Conservation (phyloP, 2,888 invertebrate genomes). For the Drosophila flavopinicola region DNA sequence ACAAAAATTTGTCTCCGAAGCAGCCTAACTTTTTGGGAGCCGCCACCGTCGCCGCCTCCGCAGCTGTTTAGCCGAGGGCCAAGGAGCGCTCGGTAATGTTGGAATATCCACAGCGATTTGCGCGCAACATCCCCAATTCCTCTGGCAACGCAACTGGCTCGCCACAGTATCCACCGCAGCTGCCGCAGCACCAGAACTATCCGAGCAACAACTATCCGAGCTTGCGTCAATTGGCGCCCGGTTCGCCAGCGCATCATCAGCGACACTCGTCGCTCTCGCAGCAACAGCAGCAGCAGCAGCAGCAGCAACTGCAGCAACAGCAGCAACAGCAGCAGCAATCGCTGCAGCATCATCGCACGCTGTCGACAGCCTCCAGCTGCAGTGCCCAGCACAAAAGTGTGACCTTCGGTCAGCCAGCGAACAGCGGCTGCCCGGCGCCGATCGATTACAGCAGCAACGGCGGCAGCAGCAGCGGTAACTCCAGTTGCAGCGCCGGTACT, state of each 20-base stretch:
- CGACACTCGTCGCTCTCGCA: constrained; percentile 73
- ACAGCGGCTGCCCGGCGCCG: constrained; percentile 49
- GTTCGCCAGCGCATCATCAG: constrained; percentile 81
- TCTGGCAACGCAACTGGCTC: constrained; percentile 44
- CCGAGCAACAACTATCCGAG: constrained; percentile 65
- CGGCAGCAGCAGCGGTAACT: constrained; percentile 76
- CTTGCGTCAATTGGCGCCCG: constrained; percentile 59
- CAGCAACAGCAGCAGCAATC: constrained; percentile 50
- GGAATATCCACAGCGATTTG: constrained; percentile 87
- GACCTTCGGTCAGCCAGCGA: constrained; percentile 83
- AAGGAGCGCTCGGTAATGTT: constrained; percentile 82
- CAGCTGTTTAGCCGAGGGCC: background rate
- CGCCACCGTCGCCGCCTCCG: too few relatives aligned
- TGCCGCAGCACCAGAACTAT: constrained; percentile 76
- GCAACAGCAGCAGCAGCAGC: constrained; percentile 78
- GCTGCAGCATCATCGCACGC: constrained; percentile 83
- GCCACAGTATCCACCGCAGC: constrained; percentile 74
- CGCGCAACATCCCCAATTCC: constrained; percentile 87
- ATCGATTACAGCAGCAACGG: constrained; percentile 72
- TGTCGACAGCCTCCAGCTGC: constrained; percentile 84
- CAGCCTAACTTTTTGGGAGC: constrained; percentile 14
- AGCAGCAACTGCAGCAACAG: constrained; percentile 63
- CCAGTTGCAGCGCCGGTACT: constrained; percentile 81
- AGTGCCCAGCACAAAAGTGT: constrained; percentile 84
- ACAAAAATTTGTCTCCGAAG: constrained; percentile 27